Conservation (phyloP, 2,113 vertebrate genomes). For the Elanus axillaris region DNA sequence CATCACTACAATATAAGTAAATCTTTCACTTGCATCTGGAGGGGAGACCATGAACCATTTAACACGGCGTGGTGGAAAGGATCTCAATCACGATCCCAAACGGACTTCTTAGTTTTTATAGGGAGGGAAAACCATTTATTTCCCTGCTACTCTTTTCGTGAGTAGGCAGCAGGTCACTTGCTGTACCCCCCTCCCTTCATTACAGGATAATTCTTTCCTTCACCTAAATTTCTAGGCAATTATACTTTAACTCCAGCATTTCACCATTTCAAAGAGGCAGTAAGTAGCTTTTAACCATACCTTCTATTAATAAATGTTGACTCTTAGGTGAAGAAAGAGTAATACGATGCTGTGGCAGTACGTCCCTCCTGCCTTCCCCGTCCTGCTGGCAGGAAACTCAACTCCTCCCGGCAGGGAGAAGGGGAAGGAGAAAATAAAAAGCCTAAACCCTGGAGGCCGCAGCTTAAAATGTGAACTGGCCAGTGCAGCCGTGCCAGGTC, state of each 20-base stretch:
- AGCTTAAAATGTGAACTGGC: too few relatives aligned
- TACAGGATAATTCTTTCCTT: not conserved
- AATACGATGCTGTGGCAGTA: not conserved
- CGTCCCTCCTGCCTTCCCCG: too few relatives aligned
- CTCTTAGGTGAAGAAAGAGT: not conserved
- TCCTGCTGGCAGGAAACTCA: too few relatives aligned
- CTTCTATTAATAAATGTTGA: not conserved
- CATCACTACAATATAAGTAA: not conserved
- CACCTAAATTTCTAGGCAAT: not conserved
- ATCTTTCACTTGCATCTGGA: not conserved
- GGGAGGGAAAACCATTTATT: not conserved
- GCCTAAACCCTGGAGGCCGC: too few relatives aligned
- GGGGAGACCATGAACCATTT: not conserved
- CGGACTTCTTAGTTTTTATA: not conserved
- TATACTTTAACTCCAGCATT: not conserved
- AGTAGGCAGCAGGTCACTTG: not conserved
- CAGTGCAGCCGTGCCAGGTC: too few relatives aligned
- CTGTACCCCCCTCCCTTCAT: not conserved
- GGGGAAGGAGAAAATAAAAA: too few relatives aligned
- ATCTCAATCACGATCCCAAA: not conserved
- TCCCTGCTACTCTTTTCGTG: not conserved
- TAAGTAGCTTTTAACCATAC: not conserved
- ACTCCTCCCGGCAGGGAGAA: too few relatives aligned
- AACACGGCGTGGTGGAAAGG: not conserved
- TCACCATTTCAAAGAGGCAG: not conserved